Evolutionary conservation across 2,797 vertebrate species (phyloP), one percentile per base, ranked within the genome.

Genomic region (Neosilurus hyrtlii): DNA sequence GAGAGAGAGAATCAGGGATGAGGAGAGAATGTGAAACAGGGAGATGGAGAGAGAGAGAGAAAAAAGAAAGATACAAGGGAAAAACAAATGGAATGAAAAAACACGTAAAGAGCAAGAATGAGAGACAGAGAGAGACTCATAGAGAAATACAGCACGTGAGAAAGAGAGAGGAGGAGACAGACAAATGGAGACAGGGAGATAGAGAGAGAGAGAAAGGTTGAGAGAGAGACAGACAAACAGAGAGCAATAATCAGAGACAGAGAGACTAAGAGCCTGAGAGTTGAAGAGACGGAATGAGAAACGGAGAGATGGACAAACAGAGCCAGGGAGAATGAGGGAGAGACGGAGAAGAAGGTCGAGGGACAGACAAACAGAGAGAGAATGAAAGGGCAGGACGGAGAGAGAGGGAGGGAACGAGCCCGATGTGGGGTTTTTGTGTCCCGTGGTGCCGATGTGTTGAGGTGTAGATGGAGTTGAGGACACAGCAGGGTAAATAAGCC

Each of bases 401-500:
- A 16, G 20, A 20, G 8, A 22, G 35, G 1, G 22, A 22, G 57
- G 3, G 35, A 68, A 9, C 2, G 52, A 18, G 51, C 16, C 24
- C 4, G 9, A 54, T 52, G 68, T 81, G 54, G 52, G 72, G 51
- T 35, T 80, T 80, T 12, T 62, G 22, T 49, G 62, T 2, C n/a
- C 1, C 6, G 1, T 8, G 49, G 22, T 16, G n/a, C 49, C 15
- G 43, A 3, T 52, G 49, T 71, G 22, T 15, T 24, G 35, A 75
- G 30, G n/a, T 56, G 62, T 68, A 63, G 72, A 54, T 43, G 15
- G 56, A 84, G 20, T 68, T 61, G 57, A 83, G 81, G 54, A 68
- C 37, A 68, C 80, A 76, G 74, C 2, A 77, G 81, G 56, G 85
- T 61, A 74, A 76, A 67, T 67, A 26, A 75, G 72, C 57, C 35